Percentiles rank a stretch among this genome's conserved stretches.
phyloP scores from a whole-genome alignment of 1,140 invertebrate genomes.

The Frieseomelitta varia region DNA sequence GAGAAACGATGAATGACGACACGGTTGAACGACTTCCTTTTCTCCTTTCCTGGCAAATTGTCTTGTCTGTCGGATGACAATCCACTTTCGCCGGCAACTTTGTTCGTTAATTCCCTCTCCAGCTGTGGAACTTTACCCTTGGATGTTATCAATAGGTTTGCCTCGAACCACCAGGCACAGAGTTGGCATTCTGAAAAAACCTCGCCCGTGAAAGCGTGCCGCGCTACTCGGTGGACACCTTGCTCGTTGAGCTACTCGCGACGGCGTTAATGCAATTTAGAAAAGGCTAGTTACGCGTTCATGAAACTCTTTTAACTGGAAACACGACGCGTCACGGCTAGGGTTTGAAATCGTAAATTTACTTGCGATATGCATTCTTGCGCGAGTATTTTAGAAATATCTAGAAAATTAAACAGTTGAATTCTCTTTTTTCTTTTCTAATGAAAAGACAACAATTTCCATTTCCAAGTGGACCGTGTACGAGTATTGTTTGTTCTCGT shows the following conservation, averaged over 20 bases:
- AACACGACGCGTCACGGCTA: background rate
- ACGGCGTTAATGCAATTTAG: background rate
- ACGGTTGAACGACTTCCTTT: background rate
- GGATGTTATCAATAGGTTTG: background rate
- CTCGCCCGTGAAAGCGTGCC: background rate
- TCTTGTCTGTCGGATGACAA: background rate
- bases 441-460: no score
- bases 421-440: no score
- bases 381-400: no score
- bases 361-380: no score
- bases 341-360: background rate
- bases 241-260: background rate
- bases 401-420: no score
- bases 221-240: no score
- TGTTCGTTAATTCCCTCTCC: background rate
- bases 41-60: background rate
- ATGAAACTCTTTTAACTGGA: background rate
- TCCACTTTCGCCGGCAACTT: background rate
- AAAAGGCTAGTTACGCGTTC: background rate
- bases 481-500: no score
- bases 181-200: background rate
- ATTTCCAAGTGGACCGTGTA: no score
- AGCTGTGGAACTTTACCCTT: background rate
- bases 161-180: no score
- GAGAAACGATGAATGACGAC: constrained; percentile 6